A percentile compares a stretch with the other conserved stretches of the same genome.
Conservation (phyloP, 2,888 invertebrate species). For the Macaria notata region DNA sequence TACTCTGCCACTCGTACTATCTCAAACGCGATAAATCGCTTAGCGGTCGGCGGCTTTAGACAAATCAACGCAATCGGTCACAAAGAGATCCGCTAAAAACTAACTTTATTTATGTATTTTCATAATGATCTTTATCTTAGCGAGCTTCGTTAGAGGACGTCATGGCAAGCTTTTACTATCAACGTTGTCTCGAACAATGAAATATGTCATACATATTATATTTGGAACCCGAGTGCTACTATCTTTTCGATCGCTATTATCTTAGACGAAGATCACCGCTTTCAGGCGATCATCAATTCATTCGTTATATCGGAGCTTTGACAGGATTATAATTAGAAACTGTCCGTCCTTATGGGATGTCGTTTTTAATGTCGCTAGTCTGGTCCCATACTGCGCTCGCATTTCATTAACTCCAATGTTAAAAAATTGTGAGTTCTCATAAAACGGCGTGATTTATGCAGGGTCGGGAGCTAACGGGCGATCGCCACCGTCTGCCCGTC, state of each 20-base stretch:
- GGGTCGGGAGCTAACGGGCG: slow-evolving; percentile 77
- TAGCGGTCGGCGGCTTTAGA: slow-evolving; percentile 16
- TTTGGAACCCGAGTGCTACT: slow-evolving; percentile 55
- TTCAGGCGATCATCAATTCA: slow-evolving; percentile 77
- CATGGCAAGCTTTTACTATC: too few species aligned
- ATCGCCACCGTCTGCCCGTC: slow-evolving; percentile 60
- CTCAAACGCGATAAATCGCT: slow-evolving; percentile 25
- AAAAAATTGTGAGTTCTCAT: slow-evolving; percentile 77
- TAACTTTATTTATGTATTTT: slow-evolving; percentile 10
- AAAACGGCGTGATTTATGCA: slow-evolving; percentile 79
- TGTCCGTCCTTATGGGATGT: slow-evolving; percentile 76
- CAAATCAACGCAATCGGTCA: slow-evolving; percentile 16
- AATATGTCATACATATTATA: slow-evolving; percentile 56
- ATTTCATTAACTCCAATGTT: slow-evolving; percentile 76
- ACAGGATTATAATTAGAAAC: slow-evolving; percentile 82
- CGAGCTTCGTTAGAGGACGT: slow-evolving; percentile 1
- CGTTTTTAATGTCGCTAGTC: slow-evolving; percentile 80
- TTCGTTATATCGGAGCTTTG: slow-evolving; percentile 75
- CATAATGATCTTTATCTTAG: slow-evolving; percentile 8
- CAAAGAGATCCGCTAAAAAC: slow-evolving; percentile 16
- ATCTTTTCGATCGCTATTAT: slow-evolving; percentile 66
- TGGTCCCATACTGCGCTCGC: slow-evolving; percentile 80
- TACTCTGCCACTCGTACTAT: slow-evolving; percentile 2
- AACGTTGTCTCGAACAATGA: slow-evolving; percentile 36
- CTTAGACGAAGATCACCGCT: slow-evolving; percentile 71